Evolutionary conservation across 2,888 invertebrate species (phyloP), one percentile per base, ranked within the genome.

Genomic region (Sarcophaga caerulescens): DNA sequence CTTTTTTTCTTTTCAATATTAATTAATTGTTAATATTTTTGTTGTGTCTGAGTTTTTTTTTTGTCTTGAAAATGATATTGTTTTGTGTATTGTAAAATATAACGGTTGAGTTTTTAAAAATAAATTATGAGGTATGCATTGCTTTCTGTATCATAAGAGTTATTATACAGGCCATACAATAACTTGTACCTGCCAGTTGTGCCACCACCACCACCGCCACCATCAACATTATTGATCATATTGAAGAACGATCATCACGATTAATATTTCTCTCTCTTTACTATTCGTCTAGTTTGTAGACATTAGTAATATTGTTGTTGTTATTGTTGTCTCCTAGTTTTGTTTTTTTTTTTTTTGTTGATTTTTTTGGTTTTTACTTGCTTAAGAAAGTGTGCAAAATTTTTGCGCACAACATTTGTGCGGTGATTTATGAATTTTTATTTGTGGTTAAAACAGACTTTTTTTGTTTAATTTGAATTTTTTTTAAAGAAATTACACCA

Each of bases 351-450:
- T 25, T 25, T 45, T 12, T 44, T 19, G 1, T 35, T 60, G 11
- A 1, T 44, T 8, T 17, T 35, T 73, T 62, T 63, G 1, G 23
- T 79, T 66, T 83, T 75, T 79, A 74, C 65, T 73, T 45, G 75
- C 65, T 66, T 25, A 83, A 77, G 76, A 83, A 85, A 85, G 85
- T 85, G 82, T 82, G 79, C 82, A 85, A 80, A 82, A 82, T 85
- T 76, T 82, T 80, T 82, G 76, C 75, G 79, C 83, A 73, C 68
- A 83, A 83, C 69, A 73, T 83, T 85, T 82, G 59, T 63, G 68
- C 23, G 63, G 44, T 80, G 83, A 83, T 83, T 85, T 85, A 85
- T 85, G 71, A 77, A 70, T 60, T 66, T 70, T 78, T 78, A 23
- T 71, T 76, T 60, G 12, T 10, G 12, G 52, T 52, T 52, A 52